Evolutionary conservation across 2,113 vertebrate genomes (phyloP), one percentile per base, ranked within the genome.

Genomic region (Marmota monax): DNA sequence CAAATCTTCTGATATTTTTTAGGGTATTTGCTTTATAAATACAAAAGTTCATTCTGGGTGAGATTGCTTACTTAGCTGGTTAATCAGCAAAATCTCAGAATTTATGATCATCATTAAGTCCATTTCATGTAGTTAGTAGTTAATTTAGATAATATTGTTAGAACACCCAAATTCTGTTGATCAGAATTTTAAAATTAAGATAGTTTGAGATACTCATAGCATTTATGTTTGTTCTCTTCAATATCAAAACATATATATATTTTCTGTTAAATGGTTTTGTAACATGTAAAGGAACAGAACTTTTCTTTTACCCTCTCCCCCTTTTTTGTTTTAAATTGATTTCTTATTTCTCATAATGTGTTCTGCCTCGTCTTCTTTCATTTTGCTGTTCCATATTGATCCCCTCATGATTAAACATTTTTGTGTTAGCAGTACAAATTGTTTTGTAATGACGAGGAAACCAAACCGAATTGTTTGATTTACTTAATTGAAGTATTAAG

Each of bases 151-250:
- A 97, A 97, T 98, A 97, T 98, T 96, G 80, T 84, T 78, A 63
- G 37, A 85, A 48, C 72, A 70, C 73, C 32, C 85, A 5, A 7
- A 88, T 97, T 96, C 80, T 53, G 17, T 58, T 94, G 70, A 93
- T 90, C 27, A 98, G 23, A 95, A 98, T 98, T 97, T 98, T 97
- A 32, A 98, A 97, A 97, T 97, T 83, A 92, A 87, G 96, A 95
- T 97, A 98, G 20, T 58, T 98, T 84, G 96, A 96, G 91, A 92
- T 86, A 65, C 65, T 97, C 96, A 32, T 95, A 97, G 96, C 86
- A 97, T 97, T 98, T 97, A 88, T 97, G 20, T 96, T 97, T 97
- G 25, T 90, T n/a, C 34, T 34, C 34, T 45, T 90, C 74, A 94
- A 25, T 96, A 48, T 83, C 6, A 90, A 95, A 93, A 34, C 56